These are phyloP conservation scores for Chlorops oryzae DNA, from an alignment of 1,140 invertebrate genomes.

Conservation along the genomic window DNA sequence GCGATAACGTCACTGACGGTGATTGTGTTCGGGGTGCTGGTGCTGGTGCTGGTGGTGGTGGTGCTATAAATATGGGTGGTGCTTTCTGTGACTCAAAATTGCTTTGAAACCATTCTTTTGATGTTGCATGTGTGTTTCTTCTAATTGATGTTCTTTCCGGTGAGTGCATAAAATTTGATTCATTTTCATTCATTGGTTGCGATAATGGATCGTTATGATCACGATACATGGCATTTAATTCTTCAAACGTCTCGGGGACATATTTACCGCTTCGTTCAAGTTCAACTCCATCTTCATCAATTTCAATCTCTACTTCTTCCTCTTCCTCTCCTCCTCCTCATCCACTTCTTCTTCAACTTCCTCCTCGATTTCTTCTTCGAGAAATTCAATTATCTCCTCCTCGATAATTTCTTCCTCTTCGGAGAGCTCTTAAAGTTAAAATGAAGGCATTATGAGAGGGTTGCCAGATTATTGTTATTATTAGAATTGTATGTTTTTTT, in stretches of 20 bases:
- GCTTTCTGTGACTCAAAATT: slow-evolving; percentile 8
- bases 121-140: slow-evolving; percentile 2
- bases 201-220: too few relatives aligned
- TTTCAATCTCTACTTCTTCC: slow-evolving; percentile 42
- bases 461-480: slow-evolving; percentile 7
- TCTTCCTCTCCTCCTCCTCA: slow-evolving; percentile 34
- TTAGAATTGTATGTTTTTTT: neutral
- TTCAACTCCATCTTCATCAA: slow-evolving; percentile 36
- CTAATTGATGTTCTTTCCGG: slow-evolving; percentile 1
- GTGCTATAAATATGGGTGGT: slow-evolving; percentile 1
- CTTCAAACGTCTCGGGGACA: slow-evolving; percentile 41
- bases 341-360: slow-evolving; percentile 47
- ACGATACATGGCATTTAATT: slow-evolving; percentile 34
- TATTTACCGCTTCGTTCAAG: slow-evolving; percentile 47
- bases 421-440: too few relatives aligned
- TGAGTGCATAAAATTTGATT: neutral
- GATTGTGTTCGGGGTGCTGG: too few relatives aligned
- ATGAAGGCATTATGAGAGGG: too few relatives aligned
- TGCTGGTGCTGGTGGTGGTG: neutral
- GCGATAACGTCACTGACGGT: too few relatives aligned
- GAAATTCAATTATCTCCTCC: too few relatives aligned
- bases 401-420: slow-evolving; percentile 34
- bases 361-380: too few relatives aligned
- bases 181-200: neutral
- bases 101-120: neutral